Base-by-base conservation (phyloP, 1,140 invertebrate genomes). In the Hyles vespertilio region DNA sequence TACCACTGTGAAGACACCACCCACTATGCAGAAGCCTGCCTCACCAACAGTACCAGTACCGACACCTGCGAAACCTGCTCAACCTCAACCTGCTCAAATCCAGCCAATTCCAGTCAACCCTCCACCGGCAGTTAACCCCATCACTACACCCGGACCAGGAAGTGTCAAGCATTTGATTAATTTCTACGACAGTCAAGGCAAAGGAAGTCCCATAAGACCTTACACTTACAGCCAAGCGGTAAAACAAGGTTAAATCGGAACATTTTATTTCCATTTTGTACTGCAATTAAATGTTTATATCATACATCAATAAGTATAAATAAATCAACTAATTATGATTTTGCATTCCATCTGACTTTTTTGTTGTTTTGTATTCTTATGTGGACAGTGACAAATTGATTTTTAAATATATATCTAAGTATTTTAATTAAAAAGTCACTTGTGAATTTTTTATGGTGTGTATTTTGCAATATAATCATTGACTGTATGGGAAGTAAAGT, bases 201-300 rank as follows among this genome's bases (percentile, higher is more conserved):
- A 88, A 63, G 82, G 67, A 1, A 88, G 85, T 46, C 70, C 65
- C 0, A 87, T 88, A 48, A 70, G 84, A 22, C 85, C 85, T 4
- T 87, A 87, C 58, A 77, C 69, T 9, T 88, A 88, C 61, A 85
- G 82, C 36, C 78, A 85, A 58, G 84, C 85, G 3, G 85, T 88
- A 4, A 88, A 88, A 58, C 83, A 88, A 56, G 84, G 85, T 11
- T 82, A 74, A 74, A 61, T 32, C 22, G 22, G 36, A 22, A 22
- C 22, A 22, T 22, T 22, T 22, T 22, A 22, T 22, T 22, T 22
- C 22, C 22, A 22, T 22, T 22, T 22, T 22, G 22, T 22, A 22
- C 2, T 22, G 22, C 22, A 22, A 22, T 22, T 22, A 0, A 22
- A 22, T 22, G 22, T 22, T 22, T 22, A 22, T 22, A 22, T 22